phyloP scores from a whole-genome alignment of 2,113 vertebrate genomes.

The Oncorhynchus keta region DNA sequence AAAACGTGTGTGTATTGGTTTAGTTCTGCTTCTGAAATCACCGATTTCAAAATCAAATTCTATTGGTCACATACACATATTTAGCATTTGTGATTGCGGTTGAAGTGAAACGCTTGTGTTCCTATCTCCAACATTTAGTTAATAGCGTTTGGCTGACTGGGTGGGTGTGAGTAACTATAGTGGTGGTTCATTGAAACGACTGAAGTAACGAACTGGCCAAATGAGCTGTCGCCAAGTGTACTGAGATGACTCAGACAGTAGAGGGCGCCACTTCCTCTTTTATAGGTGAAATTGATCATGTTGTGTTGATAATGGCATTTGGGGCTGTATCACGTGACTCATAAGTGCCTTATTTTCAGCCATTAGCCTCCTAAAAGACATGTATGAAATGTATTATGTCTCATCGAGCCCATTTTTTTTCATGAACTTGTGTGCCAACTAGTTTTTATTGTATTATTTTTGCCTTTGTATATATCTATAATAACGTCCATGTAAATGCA shows the following conservation, averaged over 20 bases:
- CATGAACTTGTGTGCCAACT: constrained; percentile 11
- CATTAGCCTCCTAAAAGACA: too few relatives aligned
- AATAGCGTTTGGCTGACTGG: background rate
- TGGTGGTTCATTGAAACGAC: constrained; percentile 6
- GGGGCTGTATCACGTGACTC: too few relatives aligned
- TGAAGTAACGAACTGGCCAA: background rate
- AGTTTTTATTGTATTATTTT: constrained; percentile 28
- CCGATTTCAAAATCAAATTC: too few relatives aligned
- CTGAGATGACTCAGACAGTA: too few relatives aligned
- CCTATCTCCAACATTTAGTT: background rate
- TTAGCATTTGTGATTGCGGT: too few relatives aligned
- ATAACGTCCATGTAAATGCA: constrained; percentile 47
- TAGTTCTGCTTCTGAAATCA: background rate
- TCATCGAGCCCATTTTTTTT: constrained; percentile 1
- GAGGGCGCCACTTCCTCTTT: too few relatives aligned
- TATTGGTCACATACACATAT: too few relatives aligned
- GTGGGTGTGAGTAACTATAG: background rate
- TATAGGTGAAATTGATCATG: too few relatives aligned
- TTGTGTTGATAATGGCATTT: too few relatives aligned
- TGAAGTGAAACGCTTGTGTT: too few relatives aligned
- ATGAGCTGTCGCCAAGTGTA: constrained; percentile 3
- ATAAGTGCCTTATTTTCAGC: too few relatives aligned
- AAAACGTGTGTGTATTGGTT: background rate
- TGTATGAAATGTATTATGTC: background rate
- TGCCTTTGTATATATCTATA: constrained; percentile 49